Evolutionary conservation across 2,797 vertebrate species (phyloP).

Genomic region (Monodelphis domestica): DNA sequence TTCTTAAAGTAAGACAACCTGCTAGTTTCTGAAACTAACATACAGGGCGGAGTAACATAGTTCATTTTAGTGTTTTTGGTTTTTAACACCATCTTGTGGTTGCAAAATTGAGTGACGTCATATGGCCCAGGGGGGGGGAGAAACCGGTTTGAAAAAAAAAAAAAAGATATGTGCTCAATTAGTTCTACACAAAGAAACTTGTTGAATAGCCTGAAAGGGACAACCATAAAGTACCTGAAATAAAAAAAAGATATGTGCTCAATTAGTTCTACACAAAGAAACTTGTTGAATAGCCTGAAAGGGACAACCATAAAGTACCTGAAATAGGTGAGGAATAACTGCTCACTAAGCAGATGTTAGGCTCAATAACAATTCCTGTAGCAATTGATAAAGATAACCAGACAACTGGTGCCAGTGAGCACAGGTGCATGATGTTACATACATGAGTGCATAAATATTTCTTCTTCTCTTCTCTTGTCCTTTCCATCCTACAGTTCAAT

Average conservation of each 20-base stretch:
- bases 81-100: slow-evolving; percentile 42
- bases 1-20: slow-evolving; percentile 51
- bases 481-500: not conserved
- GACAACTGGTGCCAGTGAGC: not conserved
- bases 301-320: not conserved
- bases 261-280: slow-evolving; percentile 2
- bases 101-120: slow-evolving; percentile 31
- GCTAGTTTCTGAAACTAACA: slow-evolving; percentile 51
- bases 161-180: slow-evolving; percentile 45
- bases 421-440: not conserved
- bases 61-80: slow-evolving; percentile 50
- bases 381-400: not conserved
- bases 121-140: slow-evolving; percentile 40
- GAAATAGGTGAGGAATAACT: not conserved
- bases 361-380: not conserved
- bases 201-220: not conserved
- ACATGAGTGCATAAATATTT: not conserved
- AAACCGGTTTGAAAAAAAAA: slow-evolving; percentile 37
- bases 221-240: not conserved
- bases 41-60: slow-evolving; percentile 9
- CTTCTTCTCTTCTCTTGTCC: not conserved
- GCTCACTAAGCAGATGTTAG: not conserved
- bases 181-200: not conserved
- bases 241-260: slow-evolving; percentile 41
- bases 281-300: not conserved